phyloP scores from a whole-genome alignment of 2,113 vertebrate genomes.

The Spheniscus mendiculus region DNA sequence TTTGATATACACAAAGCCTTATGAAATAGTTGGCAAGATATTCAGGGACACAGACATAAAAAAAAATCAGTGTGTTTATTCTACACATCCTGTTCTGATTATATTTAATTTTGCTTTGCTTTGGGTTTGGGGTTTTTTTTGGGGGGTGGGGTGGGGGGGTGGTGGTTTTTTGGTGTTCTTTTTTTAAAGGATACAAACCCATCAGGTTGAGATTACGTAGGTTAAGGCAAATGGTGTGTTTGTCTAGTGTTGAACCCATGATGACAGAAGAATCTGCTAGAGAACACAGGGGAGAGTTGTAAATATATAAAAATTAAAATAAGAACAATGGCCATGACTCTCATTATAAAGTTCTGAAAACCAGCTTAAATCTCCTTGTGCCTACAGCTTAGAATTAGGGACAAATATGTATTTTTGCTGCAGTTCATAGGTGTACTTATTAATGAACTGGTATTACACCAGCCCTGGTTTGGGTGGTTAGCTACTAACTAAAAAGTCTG shows the following conservation, averaged over 20 bases:
- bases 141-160: too few species aligned
- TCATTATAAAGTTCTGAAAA: background rate
- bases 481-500: background rate
- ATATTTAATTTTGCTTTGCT: background rate
- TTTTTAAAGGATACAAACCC: background rate
- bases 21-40: background rate
- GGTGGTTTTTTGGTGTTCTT: background rate
- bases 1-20: background rate
- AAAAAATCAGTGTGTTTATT: background rate
- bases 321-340: background rate
- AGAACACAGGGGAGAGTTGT: background rate
- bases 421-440: background rate
- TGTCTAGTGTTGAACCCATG: background rate
- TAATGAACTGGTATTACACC: background rate
- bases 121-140: accelerated
- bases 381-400: background rate
- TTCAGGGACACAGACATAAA: background rate
- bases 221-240: background rate
- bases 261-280: background rate
- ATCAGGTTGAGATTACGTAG: background rate
- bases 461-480: background rate
- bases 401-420: background rate
- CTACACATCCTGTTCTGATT: background rate
- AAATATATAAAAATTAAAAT: background rate
- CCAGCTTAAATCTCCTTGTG: background rate